phyloP scores from a whole-genome alignment of 92 coral and sea anemone species.

The Palythoa caribaeorum region DNA sequence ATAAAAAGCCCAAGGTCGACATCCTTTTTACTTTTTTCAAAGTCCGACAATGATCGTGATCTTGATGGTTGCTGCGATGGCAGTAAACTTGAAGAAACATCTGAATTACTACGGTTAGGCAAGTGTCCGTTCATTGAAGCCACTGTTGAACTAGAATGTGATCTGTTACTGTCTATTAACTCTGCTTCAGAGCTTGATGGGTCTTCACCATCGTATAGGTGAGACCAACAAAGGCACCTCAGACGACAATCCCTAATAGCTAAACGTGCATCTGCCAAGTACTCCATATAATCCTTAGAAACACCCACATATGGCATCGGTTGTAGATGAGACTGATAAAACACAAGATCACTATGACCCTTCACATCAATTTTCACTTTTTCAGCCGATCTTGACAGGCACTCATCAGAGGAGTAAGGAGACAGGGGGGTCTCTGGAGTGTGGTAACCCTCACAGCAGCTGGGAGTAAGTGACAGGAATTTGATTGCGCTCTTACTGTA shows the following conservation, averaged over 20 bases:
- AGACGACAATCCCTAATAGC: constrained; percentile 81
- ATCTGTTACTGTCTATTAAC: constrained; percentile 51
- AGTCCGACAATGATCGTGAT: constrained; percentile 71
- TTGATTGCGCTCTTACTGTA: constrained; percentile 98
- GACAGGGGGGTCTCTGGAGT: constrained; percentile 63
- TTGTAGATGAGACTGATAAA: constrained; percentile 66
- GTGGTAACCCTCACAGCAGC: constrained; percentile 77
- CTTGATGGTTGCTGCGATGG: constrained; percentile 50
- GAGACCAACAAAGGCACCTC: constrained; percentile 95
- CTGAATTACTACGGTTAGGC: constrained; percentile 42
- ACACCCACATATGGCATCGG: constrained; percentile 55
- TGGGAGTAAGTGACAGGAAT: constrained; percentile 91
- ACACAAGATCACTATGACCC: constrained; percentile 73
- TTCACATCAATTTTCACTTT: constrained; percentile 82
- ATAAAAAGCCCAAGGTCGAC: constrained; percentile 82
- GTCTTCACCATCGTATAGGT: constrained; percentile 91
- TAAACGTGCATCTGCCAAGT: constrained; percentile 88
- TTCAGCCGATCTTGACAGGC: constrained; percentile 59
- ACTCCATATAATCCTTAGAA: constrained; percentile 89
- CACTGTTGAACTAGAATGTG: constrained; percentile 29
- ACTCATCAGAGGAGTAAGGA: constrained; percentile 77
- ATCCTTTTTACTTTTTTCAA: constrained; percentile 60
- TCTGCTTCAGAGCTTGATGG: constrained; percentile 66
- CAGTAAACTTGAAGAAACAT: neutral
- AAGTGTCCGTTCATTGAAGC: constrained; percentile 40